Evolutionary conservation across 2,888 invertebrate species (phyloP), one percentile per base, ranked within the genome.

Genomic region (Hemistola chrysoprasaria): DNA sequence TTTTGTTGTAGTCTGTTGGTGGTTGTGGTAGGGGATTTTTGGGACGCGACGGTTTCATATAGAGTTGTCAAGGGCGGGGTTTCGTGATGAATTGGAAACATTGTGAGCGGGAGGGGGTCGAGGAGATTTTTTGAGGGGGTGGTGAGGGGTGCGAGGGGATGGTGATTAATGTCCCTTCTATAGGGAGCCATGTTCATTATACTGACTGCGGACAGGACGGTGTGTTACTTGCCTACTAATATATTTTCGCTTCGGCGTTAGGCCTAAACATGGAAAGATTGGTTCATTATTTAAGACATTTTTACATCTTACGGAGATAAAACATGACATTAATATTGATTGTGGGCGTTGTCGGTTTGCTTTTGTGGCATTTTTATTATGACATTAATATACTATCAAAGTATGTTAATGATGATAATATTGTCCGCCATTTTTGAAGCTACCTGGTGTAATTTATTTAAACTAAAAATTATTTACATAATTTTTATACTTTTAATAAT

Each of bases 21-120:
- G 39, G 47, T 46, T 47, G 54, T 65, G 71, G 59, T 59, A 64
- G 49, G 70, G 69, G 68, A 78, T 64, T 75, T 79, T 69, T 47
- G 62, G 67, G 56, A 70, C 77, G 68, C 71, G 63, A 67, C 65
- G 60, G 73, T 73, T 78, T 78, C 88, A 78, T 90, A 91, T 91
- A 90, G 90, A 91, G 90, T 89, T 90, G 90, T 91, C 90, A 90
- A 86, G 88, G 90, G 90, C 90, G 90, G 90, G 76, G 90, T 88
- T 72, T 83, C 72, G 86, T 87, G 88, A 90, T 90, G 90, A 84
- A 90, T 90, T 86, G 85, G 80, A 72, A 82, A 83, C 85, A 80
- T 82, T 83, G 78, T 76, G 68, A 75, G 77, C 75, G 74, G 82
- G 76, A 68, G 78, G 61, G 71, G 73, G 72, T 70, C 51, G 72